Evolutionary conservation across 2,888 invertebrate genomes (phyloP).

Genomic region (Trachelus troglodyta): DNA sequence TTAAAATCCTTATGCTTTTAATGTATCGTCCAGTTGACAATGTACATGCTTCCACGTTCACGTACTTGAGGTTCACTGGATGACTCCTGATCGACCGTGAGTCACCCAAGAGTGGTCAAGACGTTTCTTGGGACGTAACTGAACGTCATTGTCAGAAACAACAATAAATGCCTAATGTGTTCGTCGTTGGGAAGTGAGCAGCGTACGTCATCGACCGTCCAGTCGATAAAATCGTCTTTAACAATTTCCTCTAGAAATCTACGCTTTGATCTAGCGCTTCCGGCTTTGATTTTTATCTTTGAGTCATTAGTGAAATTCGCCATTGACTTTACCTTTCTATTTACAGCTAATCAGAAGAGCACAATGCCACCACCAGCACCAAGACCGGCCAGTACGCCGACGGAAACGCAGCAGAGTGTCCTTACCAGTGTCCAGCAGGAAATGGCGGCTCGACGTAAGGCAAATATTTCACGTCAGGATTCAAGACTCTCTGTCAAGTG

Average conservation of each 20-base stretch:
- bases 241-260: not conserved
- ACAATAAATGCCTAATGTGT: not conserved
- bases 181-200: not conserved
- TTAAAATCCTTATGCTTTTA: not conserved
- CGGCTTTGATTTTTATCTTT: not conserved
- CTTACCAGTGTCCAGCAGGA: conserved; percentile 71
- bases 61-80: not conserved
- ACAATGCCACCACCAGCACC: conserved; percentile 55
- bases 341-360: conserved; percentile 58
- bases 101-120: not conserved
- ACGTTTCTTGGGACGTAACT: not conserved
- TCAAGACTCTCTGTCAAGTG: conserved; percentile 90
- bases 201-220: not conserved
- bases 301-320: not conserved
- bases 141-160: not conserved
- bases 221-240: not conserved
- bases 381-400: conserved; percentile 60
- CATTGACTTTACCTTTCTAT: not conserved
- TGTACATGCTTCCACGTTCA: not conserved
- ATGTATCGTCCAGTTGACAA: not conserved
- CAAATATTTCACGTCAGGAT: conserved; percentile 73
- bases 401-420: conserved; percentile 69
- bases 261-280: not conserved
- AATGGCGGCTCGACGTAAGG: conserved; percentile 71
- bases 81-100: not conserved